A percentile compares a stretch with the other conserved stretches of the same genome.
Conservation (phyloP, 2,797 vertebrate species). For the Acanthurus leucopareius region DNA sequence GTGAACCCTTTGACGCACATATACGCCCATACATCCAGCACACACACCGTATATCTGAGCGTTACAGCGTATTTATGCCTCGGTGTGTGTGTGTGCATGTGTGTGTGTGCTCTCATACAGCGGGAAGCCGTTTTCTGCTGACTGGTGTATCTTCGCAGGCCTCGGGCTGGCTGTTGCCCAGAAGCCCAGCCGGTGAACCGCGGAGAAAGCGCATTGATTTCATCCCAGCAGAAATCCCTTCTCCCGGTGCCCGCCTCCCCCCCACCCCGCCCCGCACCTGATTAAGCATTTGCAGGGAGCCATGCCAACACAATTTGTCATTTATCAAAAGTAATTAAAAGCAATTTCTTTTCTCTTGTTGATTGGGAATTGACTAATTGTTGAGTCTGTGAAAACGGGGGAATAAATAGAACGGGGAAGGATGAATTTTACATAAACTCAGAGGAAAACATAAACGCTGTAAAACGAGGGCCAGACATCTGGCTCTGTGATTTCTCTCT, state of each 20-base stretch:
- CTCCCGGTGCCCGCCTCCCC: conserved; percentile 58
- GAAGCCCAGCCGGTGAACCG: conserved; percentile 77
- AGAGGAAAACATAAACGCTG: conserved; percentile 78
- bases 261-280: conserved; percentile 68
- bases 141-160: conserved; percentile 71
- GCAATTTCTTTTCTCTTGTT: conserved; percentile 85
- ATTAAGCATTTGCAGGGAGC: conserved; percentile 79
- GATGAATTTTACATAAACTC: conserved; percentile 83
- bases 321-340: conserved; percentile 90
- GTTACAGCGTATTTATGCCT: conserved; percentile 45
- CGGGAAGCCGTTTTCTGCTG: conserved; percentile 72
- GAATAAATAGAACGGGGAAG: conserved; percentile 81
- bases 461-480: conserved; percentile 82
- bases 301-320: conserved; percentile 85
- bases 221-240: conserved; percentile 77
- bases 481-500: conserved; percentile 79
- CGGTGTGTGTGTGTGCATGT: neutral
- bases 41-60: conserved; percentile 1
- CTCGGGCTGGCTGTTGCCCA: conserved; percentile 78
- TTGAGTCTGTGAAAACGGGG: conserved; percentile 77
- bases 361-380: conserved; percentile 86
- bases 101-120: conserved; percentile 57
- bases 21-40: conserved; percentile 10
- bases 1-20: neutral
- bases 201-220: conserved; percentile 81